Conservation (phyloP, 2,888 invertebrate genomes). For the Caenorhabditis plicata region DNA sequence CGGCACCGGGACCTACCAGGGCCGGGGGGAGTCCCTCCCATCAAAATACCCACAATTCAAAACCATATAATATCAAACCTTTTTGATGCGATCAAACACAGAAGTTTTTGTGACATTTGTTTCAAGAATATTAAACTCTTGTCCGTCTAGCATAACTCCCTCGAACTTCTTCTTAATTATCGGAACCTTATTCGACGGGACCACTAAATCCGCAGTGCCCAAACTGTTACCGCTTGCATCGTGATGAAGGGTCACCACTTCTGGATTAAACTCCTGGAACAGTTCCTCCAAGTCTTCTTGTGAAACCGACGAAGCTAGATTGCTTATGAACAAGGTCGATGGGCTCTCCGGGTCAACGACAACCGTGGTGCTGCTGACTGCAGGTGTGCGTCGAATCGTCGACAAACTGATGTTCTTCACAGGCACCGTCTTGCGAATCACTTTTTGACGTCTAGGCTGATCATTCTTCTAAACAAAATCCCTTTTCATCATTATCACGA, state of each 20-base stretch:
- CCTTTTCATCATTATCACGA: conserved; percentile 3
- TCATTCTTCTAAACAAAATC: conserved; percentile 7
- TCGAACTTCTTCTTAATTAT: conserved; percentile 23
- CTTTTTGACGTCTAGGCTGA: conserved; percentile 5
- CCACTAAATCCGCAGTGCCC: conserved; percentile 25
- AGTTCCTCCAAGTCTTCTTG: conserved; percentile 30
- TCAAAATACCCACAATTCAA: too few species aligned
- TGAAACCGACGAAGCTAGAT: conserved; percentile 20
- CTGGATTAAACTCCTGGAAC: conserved; percentile 20
- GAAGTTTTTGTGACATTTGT: conserved; percentile 20
- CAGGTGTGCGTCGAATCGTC: conserved; percentile 13
- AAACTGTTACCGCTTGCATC: conserved; percentile 12
- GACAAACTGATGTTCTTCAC: conserved; percentile 13
- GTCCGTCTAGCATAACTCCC: conserved; percentile 28
- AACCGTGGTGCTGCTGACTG: conserved; percentile 1
- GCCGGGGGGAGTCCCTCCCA: too few species aligned
- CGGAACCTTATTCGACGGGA: conserved; percentile 14
- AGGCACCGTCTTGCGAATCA: conserved; percentile 1
- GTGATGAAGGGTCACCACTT: conserved; percentile 25
- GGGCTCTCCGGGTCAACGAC: conserved; percentile 8
- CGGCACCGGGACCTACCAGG: too few species aligned
- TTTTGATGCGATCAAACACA: conserved; percentile 30
- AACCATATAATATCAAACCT: conserved; percentile 8
- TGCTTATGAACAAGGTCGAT: conserved; percentile 26
- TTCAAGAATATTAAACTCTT: conserved; percentile 23